These are phyloP conservation scores for Germaria angustata DNA, from an alignment of 2,888 invertebrate species.

Conservation along the genomic window DNA sequence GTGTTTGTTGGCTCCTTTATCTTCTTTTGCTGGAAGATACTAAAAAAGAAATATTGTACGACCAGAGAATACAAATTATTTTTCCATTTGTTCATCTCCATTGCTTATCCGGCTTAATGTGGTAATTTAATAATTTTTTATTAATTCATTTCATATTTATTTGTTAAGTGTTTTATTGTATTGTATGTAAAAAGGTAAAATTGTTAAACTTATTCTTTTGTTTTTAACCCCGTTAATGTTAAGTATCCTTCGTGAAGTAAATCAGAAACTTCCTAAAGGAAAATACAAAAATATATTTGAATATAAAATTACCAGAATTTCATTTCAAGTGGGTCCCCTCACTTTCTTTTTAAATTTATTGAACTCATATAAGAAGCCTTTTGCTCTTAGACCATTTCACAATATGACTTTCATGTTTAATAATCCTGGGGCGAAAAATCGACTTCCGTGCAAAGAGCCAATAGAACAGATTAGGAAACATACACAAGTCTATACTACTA, in stretches of 20 bases:
- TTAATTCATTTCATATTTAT: constrained; percentile 36
- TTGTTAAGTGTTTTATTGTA: constrained; percentile 38
- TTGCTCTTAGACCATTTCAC: too few species aligned
- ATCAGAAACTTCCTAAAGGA: neutral
- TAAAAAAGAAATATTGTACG: constrained; percentile 22
- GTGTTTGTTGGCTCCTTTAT: neutral
- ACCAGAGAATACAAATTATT: constrained; percentile 12
- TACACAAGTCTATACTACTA: too few species aligned
- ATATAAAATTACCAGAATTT: too few species aligned
- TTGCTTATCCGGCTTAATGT: constrained; percentile 28
- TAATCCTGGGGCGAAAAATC: too few species aligned
- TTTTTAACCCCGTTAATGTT: too few species aligned
- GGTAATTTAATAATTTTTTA: constrained; percentile 41
- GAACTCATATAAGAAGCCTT: too few species aligned
- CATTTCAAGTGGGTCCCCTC: too few species aligned
- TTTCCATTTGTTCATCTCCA: constrained; percentile 8
- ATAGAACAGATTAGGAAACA: too few species aligned
- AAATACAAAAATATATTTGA: neutral
- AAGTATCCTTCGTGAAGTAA: neutral
- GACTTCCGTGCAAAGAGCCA: too few species aligned
- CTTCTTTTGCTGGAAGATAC: constrained; percentile 17
- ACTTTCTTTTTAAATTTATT: too few species aligned
- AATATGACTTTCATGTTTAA: too few species aligned
- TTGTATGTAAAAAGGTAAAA: constrained; percentile 1
- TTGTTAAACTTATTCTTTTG: too few species aligned